Conservation (phyloP, 2,797 vertebrate species). For the Zalophus californianus region DNA sequence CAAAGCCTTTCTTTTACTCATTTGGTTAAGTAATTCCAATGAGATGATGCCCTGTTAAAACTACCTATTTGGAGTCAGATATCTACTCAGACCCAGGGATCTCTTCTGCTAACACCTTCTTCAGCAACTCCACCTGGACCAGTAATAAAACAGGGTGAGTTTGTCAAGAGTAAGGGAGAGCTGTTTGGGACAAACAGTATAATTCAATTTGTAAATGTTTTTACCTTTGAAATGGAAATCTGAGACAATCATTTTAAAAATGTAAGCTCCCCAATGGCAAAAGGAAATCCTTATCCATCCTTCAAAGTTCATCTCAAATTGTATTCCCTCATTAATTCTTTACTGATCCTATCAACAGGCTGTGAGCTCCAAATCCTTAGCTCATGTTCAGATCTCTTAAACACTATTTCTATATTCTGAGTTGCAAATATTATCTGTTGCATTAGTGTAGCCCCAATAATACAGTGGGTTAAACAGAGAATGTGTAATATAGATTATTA, state of each 20-base stretch:
- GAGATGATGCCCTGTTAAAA: not conserved
- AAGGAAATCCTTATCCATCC: not conserved
- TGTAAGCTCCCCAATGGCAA: not conserved
- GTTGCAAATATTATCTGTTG: not conserved
- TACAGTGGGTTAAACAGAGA: not conserved
- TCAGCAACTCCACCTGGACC: not conserved
- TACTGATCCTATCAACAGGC: not conserved
- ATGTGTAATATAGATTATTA: not conserved
- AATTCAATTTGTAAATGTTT: not conserved
- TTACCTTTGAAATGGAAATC: conserved; percentile 20
- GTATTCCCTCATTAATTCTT: not conserved
- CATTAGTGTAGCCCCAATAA: not conserved
- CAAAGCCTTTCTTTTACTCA: conserved; percentile 60
- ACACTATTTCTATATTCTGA: not conserved
- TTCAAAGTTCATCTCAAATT: not conserved
- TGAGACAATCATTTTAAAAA: not conserved
- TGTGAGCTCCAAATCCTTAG: not conserved
- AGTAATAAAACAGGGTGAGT: not conserved
- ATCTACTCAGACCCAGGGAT: not conserved
- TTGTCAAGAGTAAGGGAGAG: not conserved
- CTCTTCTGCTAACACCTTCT: not conserved
- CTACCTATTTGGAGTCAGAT: not conserved
- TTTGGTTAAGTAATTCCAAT: conserved; percentile 23
- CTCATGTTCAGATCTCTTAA: not conserved
- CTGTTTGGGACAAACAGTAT: not conserved